These are phyloP conservation scores for Drusus annulatus DNA, from an alignment of 1,140 invertebrate species.

Conservation along the genomic window DNA sequence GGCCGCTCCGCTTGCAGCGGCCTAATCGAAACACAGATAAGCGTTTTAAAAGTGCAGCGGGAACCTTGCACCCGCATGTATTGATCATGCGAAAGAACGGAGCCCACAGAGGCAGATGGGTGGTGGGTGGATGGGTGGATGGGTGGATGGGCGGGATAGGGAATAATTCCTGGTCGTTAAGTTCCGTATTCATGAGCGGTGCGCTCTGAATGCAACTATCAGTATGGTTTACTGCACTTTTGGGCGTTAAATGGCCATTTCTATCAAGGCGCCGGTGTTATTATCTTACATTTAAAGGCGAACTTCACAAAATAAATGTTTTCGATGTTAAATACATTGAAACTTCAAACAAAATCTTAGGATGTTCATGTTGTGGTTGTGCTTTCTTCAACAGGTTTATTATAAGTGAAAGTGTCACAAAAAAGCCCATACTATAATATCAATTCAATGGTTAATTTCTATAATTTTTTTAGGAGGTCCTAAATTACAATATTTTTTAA, in stretches of 20 bases:
- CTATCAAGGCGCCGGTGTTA: no score
- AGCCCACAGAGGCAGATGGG: not conserved
- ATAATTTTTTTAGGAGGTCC: no score
- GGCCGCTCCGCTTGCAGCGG: not conserved
- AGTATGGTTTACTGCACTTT: not conserved
- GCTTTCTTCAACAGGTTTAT: no score
- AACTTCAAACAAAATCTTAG: no score
- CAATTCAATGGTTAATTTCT: no score
- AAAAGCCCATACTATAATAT: no score
- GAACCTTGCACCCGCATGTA: conserved; percentile 14
- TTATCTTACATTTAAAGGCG: no score
- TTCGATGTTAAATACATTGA: no score
- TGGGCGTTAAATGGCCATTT: not conserved
- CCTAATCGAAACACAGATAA: conserved; percentile 45
- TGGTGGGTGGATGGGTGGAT: not conserved
- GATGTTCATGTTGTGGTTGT: no score
- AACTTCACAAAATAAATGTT: no score
- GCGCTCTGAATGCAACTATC: conserved; percentile 1
- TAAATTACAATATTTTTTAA: no score
- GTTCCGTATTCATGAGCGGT: conserved; percentile 1
- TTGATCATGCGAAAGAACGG: conserved; percentile 32
- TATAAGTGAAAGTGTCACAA: no score
- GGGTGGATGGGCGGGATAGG: not conserved
- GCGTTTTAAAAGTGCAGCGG: conserved; percentile 38
- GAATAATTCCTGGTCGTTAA: conserved; percentile 21